Conservation (phyloP, 2,888 invertebrate genomes). For the Vannuccia rotundouncinata region DNA sequence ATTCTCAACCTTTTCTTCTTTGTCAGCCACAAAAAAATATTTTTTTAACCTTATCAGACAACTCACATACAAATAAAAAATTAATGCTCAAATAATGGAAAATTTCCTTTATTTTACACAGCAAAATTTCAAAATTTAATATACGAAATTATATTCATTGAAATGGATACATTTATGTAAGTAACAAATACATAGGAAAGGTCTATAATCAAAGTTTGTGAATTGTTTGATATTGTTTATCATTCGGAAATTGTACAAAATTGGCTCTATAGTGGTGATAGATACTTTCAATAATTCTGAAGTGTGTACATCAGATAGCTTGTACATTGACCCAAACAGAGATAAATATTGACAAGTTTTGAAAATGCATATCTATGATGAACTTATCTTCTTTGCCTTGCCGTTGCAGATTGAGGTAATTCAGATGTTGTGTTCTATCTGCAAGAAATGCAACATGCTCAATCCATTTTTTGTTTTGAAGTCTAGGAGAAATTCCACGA, state of each 20-base stretch:
- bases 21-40: no score
- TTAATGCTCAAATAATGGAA: no score
- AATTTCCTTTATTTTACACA: no score
- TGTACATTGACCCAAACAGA: slow-evolving; percentile 23
- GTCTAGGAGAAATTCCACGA: neutral
- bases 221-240: neutral
- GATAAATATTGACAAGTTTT: neutral
- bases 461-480: neutral
- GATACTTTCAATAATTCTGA: slow-evolving; percentile 18
- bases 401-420: neutral
- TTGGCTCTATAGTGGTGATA: slow-evolving; percentile 20
- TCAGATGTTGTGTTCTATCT: neutral
- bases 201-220: no score
- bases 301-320: slow-evolving; percentile 3
- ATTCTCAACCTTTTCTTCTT: no score
- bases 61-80: no score
- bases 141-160: no score
- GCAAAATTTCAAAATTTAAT: no score
- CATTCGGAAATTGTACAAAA: neutral
- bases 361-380: neutral
- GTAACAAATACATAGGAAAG: no score
- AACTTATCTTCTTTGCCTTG: slow-evolving; percentile 6
- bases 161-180: no score
- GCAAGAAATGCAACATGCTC: slow-evolving; percentile 10
- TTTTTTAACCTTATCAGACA: no score